Evolutionary conservation across 2,113 vertebrate species (phyloP).

Genomic region (Boulengeromyrus knoepffleri): DNA sequence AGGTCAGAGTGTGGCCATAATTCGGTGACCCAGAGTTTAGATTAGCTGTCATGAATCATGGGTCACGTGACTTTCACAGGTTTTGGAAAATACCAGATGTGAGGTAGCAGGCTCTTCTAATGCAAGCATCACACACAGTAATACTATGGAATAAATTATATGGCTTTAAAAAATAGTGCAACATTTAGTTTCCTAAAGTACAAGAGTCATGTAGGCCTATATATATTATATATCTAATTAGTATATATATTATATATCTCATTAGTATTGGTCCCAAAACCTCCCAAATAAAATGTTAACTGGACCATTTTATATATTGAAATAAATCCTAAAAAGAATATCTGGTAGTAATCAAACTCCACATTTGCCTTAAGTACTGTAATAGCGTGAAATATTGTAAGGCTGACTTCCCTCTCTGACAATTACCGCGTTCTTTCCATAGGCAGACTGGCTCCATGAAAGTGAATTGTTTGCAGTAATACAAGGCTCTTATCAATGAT

Average conservation of each 20-base stretch:
- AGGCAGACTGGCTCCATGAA: not conserved
- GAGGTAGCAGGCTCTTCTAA: not conserved
- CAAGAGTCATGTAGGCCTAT: not conserved
- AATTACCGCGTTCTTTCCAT: not conserved
- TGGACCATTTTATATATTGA: not conserved
- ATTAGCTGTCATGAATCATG: too few relatives aligned
- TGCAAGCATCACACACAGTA: not conserved
- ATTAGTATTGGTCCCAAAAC: not conserved
- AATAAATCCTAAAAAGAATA: not conserved
- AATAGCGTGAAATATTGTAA: not conserved
- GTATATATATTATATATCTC: not conserved
- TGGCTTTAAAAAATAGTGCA: not conserved
- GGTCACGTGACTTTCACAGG: not conserved
- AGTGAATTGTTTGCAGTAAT: not conserved
- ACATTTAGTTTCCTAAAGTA: not conserved
- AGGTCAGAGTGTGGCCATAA: not conserved
- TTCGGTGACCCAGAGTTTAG: not conserved
- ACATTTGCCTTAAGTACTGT: not conserved
- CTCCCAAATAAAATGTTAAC: not conserved
- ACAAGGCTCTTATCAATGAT: not conserved
- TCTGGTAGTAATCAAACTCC: not conserved
- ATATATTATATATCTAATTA: too few relatives aligned
- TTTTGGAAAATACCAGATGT: not conserved
- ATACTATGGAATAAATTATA: not conserved
- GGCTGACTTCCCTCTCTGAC: not conserved